Evolutionary conservation across 2,113 vertebrate genomes (phyloP).

Genomic region (Athene noctua): DNA sequence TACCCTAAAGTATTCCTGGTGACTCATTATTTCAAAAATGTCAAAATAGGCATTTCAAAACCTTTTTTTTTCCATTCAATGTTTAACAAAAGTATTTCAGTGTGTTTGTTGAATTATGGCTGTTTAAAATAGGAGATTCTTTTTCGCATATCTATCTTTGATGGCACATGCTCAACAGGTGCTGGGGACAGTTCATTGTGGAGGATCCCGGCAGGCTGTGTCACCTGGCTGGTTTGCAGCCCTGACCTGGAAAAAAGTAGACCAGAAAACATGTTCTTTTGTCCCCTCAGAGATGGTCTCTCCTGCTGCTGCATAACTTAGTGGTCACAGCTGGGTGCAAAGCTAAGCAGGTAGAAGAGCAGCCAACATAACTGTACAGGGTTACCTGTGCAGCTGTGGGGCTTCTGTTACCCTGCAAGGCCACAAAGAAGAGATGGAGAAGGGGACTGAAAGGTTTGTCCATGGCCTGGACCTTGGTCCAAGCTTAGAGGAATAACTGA

Average conservation of each 20-base stretch:
- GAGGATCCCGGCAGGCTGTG: background rate
- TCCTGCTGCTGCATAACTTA: background rate
- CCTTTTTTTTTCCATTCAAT: background rate
- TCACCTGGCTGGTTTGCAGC: background rate
- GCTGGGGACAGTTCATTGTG: background rate
- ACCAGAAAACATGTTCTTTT: background rate
- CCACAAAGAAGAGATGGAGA: background rate
- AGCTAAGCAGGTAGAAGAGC: background rate
- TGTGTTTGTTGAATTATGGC: background rate
- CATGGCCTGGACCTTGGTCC: background rate
- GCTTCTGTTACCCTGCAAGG: background rate
- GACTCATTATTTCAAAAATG: background rate
- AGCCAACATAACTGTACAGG: background rate
- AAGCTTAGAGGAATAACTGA: background rate
- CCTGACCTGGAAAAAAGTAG: background rate
- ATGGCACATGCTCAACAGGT: background rate
- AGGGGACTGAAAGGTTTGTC: background rate
- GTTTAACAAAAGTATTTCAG: background rate
- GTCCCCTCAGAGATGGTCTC: background rate
- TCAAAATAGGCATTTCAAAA: constrained; percentile 12
- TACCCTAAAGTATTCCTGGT: background rate
- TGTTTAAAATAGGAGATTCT: background rate
- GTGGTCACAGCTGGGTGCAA: background rate
- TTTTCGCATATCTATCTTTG: background rate
- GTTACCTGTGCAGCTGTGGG: background rate